These are phyloP conservation scores for Tautogolabrus adspersus DNA, from an alignment of 2,113 vertebrate species.

Conservation along the genomic window DNA sequence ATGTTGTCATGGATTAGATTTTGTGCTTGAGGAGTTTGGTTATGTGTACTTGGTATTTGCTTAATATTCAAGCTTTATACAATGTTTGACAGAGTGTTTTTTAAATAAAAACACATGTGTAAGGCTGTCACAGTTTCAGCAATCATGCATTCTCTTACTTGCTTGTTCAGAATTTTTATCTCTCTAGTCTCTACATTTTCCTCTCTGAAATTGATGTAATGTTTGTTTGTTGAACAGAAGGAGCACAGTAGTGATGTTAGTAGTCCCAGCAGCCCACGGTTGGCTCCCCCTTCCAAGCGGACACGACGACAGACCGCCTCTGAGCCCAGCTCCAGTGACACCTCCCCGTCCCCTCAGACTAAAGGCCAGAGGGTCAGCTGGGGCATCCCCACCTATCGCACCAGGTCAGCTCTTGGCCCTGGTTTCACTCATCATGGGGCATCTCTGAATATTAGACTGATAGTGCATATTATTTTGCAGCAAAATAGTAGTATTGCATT, in stretches of 20 bases:
- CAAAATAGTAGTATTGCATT: too few species aligned
- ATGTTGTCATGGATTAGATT: neutral
- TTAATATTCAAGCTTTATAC: neutral
- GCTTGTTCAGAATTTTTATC: slow-evolving; percentile 1
- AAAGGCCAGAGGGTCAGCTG: slow-evolving; percentile 94
- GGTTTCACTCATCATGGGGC: neutral
- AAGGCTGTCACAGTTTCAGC: neutral
- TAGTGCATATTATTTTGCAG: too few species aligned
- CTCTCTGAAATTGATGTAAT: neutral
- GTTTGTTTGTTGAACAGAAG: slow-evolving; percentile 84
- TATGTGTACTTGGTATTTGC: neutral
- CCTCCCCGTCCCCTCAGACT: slow-evolving; percentile 90
- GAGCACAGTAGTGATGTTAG: slow-evolving; percentile 92
- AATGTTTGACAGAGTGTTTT: neutral
- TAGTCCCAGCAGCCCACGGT: slow-evolving; percentile 91
- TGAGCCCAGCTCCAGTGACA: slow-evolving; percentile 95
- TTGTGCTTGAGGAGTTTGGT: neutral
- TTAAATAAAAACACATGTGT: neutral
- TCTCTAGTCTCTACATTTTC: neutral
- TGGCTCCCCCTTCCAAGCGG: slow-evolving; percentile 93
- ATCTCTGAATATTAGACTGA: neutral
- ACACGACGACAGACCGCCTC: slow-evolving; percentile 91
- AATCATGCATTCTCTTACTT: neutral
- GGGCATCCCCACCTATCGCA: slow-evolving; percentile 91
- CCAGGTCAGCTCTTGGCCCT: slow-evolving; percentile 84